Conservation (phyloP, 1,140 invertebrate genomes). For the Drosophila sucinea region DNA sequence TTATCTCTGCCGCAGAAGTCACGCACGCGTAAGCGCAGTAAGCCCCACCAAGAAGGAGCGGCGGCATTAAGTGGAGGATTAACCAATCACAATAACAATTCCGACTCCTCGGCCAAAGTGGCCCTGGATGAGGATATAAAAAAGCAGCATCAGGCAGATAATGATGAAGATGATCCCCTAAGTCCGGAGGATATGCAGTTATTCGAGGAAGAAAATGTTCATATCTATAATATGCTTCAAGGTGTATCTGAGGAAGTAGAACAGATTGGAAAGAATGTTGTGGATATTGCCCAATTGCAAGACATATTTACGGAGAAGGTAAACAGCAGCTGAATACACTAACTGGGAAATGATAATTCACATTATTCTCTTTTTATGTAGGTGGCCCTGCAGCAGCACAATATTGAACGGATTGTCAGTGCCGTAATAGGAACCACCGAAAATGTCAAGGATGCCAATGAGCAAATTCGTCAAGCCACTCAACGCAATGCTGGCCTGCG, state of each 20-base stretch:
- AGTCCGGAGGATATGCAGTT: conserved; percentile 95
- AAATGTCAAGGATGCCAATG: conserved; percentile 98
- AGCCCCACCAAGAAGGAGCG: not conserved
- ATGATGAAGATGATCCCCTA: conserved; percentile 86
- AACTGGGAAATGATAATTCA: not conserved
- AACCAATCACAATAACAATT: conserved; percentile 20
- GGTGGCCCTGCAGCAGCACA: conserved; percentile 94
- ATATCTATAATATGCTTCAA: conserved; percentile 93
- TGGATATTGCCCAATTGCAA: conserved; percentile 98
- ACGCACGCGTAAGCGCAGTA: conserved; percentile 54
- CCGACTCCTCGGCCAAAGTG: conserved; percentile 67
- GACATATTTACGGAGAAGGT: conserved; percentile 99
- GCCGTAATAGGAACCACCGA: conserved; percentile 95
- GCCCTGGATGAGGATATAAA: conserved; percentile 75
- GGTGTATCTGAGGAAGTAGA: conserved; percentile 91
- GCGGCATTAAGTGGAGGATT: not conserved
- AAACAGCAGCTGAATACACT: not conserved
- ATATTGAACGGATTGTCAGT: conserved; percentile 94
- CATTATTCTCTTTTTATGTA: conserved; percentile 42
- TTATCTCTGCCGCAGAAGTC: conserved; percentile 31
- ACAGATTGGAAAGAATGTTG: conserved; percentile 95
- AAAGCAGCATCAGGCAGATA: conserved; percentile 62
- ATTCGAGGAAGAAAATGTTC: conserved; percentile 93
- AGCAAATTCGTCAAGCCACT: conserved; percentile 97
- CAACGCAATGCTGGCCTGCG: conserved; percentile 97